Percentiles rank a stretch among this genome's conserved stretches.
Evolutionary conservation across 2,888 invertebrate genomes (phyloP).

Genomic region (Xestobium rufovillosum): DNA sequence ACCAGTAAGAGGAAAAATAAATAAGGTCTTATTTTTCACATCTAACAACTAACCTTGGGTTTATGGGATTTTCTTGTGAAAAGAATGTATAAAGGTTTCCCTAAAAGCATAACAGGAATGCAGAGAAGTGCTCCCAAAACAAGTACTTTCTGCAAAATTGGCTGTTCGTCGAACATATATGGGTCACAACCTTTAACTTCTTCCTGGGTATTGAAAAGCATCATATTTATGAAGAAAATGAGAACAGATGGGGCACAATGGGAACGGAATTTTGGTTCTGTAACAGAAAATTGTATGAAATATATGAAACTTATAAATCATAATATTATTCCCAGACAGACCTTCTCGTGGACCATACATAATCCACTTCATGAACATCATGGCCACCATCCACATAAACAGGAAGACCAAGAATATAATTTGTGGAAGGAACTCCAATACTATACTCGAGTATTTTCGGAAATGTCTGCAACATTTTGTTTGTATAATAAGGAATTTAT

Average conservation of each 20-base stretch:
- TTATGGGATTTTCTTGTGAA: constrained; percentile 30
- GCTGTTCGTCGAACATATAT: constrained; percentile 56
- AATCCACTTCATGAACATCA: constrained; percentile 91
- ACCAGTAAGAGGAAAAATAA: no score
- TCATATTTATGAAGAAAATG: constrained; percentile 74
- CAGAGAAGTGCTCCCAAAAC: constrained; percentile 59
- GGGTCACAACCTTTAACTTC: constrained; percentile 44
- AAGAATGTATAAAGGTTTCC: constrained; percentile 64
- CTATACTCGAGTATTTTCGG: constrained; percentile 56
- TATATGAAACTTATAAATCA: no score
- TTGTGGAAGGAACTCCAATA: constrained; percentile 87
- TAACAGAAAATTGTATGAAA: background rate
- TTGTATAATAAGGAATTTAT: no score
- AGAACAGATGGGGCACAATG: constrained; percentile 68
- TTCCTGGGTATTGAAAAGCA: constrained; percentile 47
- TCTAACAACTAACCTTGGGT: constrained; percentile 5
- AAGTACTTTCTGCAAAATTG: constrained; percentile 54
- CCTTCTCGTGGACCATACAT: constrained; percentile 50
- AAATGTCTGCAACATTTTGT: constrained; percentile 53
- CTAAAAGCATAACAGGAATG: constrained; percentile 69
- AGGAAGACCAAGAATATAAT: constrained; percentile 75
- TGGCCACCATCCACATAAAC: constrained; percentile 85
- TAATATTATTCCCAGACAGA: background rate
- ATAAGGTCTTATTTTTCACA: no score
- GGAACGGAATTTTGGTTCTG: constrained; percentile 37